Conservation (phyloP, 1,140 invertebrate genomes). For the Bombus huntii region DNA sequence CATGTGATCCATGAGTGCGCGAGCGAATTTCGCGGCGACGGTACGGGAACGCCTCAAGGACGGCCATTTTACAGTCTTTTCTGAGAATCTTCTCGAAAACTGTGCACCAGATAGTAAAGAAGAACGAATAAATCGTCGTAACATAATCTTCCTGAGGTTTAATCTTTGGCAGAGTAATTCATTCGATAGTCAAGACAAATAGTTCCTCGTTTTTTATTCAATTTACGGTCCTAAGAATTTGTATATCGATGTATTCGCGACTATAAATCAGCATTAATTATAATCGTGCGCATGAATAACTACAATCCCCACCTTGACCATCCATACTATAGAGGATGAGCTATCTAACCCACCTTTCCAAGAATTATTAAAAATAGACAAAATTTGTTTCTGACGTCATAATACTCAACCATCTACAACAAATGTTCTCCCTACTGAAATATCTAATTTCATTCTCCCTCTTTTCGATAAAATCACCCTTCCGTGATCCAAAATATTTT, state of each 20-base stretch:
- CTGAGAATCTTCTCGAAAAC: background rate
- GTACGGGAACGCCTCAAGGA: constrained; percentile 9
- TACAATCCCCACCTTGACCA: background rate
- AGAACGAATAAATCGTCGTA: no score
- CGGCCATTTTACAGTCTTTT: background rate
- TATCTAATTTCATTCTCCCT: background rate
- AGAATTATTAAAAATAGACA: constrained; percentile 13
- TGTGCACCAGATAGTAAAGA: no score
- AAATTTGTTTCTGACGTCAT: background rate
- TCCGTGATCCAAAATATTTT: background rate
- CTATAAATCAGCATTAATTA: background rate
- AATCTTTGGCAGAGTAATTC: no score
- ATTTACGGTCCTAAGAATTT: background rate
- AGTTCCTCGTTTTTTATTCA: no score
- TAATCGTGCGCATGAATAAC: background rate
- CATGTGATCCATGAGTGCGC: constrained; percentile 15
- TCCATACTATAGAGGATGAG: background rate
- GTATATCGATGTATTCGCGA: background rate
- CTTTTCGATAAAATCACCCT: background rate
- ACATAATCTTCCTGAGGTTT: no score
- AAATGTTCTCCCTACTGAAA: background rate
- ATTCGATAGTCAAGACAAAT: no score
- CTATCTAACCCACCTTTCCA: background rate
- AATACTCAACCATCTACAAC: background rate
- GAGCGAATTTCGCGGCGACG: background rate